Evolutionary conservation across 2,797 vertebrate genomes (phyloP).

Genomic region (Furcifer pardalis): DNA sequence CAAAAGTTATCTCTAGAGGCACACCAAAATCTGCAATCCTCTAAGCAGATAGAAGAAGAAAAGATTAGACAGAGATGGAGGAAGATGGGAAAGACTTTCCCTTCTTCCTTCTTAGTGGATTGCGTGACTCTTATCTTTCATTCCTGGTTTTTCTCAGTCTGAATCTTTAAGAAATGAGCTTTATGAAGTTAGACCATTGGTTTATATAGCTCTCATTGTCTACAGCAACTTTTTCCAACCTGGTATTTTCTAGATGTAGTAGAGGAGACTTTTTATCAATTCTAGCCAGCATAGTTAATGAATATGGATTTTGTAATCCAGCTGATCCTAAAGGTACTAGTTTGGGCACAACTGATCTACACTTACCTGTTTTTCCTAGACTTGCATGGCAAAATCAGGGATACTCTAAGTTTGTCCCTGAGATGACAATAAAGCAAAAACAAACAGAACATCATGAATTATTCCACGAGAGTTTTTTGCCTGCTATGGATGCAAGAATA

Average conservation of each 20-base stretch:
- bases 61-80: too few species aligned
- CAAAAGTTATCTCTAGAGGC: too few species aligned
- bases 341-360: not conserved
- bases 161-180: not conserved
- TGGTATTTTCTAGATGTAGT: not conserved
- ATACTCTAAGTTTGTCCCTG: too few species aligned
- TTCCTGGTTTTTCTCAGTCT: not conserved
- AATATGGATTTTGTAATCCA: not conserved
- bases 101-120: not conserved
- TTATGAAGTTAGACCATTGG: not conserved
- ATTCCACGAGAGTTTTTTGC: too few species aligned
- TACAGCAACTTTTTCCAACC: not conserved
- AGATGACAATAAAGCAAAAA: too few species aligned
- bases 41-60: too few species aligned
- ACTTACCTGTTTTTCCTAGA: not conserved
- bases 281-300: not conserved
- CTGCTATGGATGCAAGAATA: too few species aligned
- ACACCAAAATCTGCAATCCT: too few species aligned
- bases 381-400: not conserved
- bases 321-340: not conserved
- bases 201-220: not conserved
- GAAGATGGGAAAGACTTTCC: too few species aligned
- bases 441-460: too few species aligned
- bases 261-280: not conserved
- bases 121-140: not conserved